Evolutionary conservation across 2,113 vertebrate genomes (phyloP).

Genomic region (Atractosteus spatula): DNA sequence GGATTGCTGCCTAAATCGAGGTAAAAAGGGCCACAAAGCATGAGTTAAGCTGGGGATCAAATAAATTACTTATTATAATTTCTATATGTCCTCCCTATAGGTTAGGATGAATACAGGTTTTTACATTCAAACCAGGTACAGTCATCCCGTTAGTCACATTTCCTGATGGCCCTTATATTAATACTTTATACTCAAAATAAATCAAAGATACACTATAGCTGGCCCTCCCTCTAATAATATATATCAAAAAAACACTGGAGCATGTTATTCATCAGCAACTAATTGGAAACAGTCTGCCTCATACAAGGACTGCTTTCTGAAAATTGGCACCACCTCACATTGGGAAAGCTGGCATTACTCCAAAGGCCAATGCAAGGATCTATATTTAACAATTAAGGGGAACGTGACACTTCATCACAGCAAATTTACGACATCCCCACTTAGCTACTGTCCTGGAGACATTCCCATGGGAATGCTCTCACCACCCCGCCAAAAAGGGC

Average conservation of each 20-base stretch:
- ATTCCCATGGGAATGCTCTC: neutral
- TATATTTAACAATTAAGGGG: conserved; percentile 32
- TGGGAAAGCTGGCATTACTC: conserved; percentile 22
- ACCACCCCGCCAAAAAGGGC: conserved; percentile 8
- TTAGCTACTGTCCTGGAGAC: conserved; percentile 17
- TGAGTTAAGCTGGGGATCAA: too few species aligned
- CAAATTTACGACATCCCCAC: conserved; percentile 25
- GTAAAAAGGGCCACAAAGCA: too few species aligned
- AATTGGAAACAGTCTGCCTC: too few species aligned
- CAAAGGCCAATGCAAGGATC: conserved; percentile 19
- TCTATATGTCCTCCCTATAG: too few species aligned
- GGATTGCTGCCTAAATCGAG: too few species aligned
- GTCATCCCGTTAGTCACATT: too few species aligned
- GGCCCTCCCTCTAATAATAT: neutral
- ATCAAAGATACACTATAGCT: neutral
- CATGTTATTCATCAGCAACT: too few species aligned
- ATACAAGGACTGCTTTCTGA: neutral
- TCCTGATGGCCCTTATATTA: too few species aligned
- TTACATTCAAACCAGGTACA: too few species aligned
- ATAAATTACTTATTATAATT: too few species aligned
- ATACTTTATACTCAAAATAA: neutral
- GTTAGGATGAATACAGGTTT: too few species aligned
- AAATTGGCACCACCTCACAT: neutral
- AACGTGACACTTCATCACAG: neutral
- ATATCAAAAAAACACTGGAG: neutral